Conservation (phyloP, 2,888 invertebrate species). For the Hypolimnas misippus region DNA sequence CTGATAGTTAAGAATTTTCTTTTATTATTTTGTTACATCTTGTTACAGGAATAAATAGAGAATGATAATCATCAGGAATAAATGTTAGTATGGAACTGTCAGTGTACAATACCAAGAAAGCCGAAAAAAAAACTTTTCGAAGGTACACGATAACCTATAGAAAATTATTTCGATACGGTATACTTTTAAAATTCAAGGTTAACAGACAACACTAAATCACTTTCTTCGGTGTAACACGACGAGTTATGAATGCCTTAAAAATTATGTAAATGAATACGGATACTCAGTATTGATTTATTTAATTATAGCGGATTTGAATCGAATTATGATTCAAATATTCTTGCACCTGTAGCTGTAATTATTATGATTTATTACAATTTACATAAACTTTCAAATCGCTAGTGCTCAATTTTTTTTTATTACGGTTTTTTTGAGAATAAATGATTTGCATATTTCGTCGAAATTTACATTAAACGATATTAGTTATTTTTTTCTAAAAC, state of each 20-base stretch:
- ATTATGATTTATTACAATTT: conserved; percentile 41
- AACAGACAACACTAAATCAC: conserved; percentile 29
- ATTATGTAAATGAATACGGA: conserved; percentile 33
- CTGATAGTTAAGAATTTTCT: too few species aligned
- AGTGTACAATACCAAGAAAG: too few species aligned
- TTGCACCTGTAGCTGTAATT: conserved; percentile 43
- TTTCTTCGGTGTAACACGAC: conserved; percentile 29
- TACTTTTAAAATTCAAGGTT: conserved; percentile 17
- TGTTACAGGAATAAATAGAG: too few species aligned
- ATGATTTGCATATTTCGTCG: not conserved
- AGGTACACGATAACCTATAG: too few species aligned
- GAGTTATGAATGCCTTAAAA: conserved; percentile 29
- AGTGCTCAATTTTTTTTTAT: conserved; percentile 23
- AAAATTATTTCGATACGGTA: not conserved
- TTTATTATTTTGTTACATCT: too few species aligned
- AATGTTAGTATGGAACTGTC: too few species aligned
- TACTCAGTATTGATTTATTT: conserved; percentile 38
- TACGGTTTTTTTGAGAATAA: not conserved
- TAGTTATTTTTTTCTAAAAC: not conserved
- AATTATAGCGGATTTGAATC: conserved; percentile 34
- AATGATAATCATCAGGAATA: too few species aligned
- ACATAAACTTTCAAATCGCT: conserved; percentile 27
- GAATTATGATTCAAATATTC: conserved; percentile 37
- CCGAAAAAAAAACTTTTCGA: too few species aligned
- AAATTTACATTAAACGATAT: not conserved